Base-by-base conservation (phyloP, 2,113 vertebrate species). In the Murina feae region DNA sequence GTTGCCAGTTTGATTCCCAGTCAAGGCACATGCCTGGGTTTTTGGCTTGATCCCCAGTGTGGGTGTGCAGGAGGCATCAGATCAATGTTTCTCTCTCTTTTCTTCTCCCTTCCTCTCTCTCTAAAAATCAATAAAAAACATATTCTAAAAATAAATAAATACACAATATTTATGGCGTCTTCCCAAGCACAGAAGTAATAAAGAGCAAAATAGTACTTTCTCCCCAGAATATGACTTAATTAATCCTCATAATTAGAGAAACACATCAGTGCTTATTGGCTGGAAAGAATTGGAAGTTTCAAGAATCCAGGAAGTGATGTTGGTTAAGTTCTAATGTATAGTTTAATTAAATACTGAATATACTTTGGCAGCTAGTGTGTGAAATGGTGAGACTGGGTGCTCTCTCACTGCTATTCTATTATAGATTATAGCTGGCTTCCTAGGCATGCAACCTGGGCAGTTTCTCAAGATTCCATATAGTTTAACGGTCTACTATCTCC, bases 271-370 rank as follows among this genome's bases (percentile, higher is more conserved):
- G 82, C 65, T 86, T 66, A 84, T 79, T 79, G 42, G 5, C 17
- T 72, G 25, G 71, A 55, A 92, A n/a, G 85, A 78, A 63, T 30
- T 81, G 28, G 42, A 71, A 80, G 35, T 93, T 83, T 90, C 53
- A 91, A 60, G 5, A 91, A 72, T 95, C 66, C 47, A 76, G 35
- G 42, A 90, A 74, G 25, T 81, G 21, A 42, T 58, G 37, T 8
- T 47, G 11, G 13, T 42, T 76, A 63, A 72, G 23, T 21, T 53
- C 5, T 55, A 72, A 9, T 17, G 39, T 12, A 9, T 23, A 65
- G 44, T 39, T 63, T 95, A 88, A 91, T 88, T 72, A 42, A 96
- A 95, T 30, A 63, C 32, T 51, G 28, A 74, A 47, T 78, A 78
- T 30, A 23, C 82, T 69, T 84, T 47, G 39, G 39, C 47, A 74